These are phyloP conservation scores for Prolemur simus DNA, from an alignment of 2,113 vertebrate species.

Conservation along the genomic window DNA sequence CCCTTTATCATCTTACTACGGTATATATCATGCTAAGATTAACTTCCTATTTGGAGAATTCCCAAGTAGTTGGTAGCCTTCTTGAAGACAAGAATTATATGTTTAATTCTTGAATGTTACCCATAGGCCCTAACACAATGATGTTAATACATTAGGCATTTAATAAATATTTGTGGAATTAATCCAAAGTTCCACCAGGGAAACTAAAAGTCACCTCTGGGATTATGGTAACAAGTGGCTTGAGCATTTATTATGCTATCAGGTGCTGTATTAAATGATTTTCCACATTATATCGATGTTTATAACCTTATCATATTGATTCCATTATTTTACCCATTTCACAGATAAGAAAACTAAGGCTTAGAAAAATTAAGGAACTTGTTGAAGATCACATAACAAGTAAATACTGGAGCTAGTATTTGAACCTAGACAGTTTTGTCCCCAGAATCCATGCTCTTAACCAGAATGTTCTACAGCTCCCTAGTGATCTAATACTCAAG, in stretches of 20 bases:
- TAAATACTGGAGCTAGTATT: neutral
- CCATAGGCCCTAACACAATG: neutral
- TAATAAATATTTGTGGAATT: slow-evolving; percentile 35
- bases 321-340: neutral
- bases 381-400: neutral
- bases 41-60: neutral
- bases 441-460: neutral
- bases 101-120: neutral
- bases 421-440: neutral
- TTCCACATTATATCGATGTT: neutral
- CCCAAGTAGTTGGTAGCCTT: neutral
- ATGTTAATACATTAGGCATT: neutral
- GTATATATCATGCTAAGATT: neutral
- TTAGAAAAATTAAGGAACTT: neutral
- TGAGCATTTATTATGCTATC: neutral
- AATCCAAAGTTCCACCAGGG: neutral
- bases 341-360: neutral
- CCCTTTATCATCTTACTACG: neutral
- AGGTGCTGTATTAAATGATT: neutral
- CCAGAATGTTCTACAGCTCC: neutral
- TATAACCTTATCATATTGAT: neutral
- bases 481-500: neutral
- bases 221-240: neutral
- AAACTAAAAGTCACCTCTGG: neutral
- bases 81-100: neutral